Percentiles rank a stretch among this genome's conserved stretches.
These are phyloP conservation scores for Empidonax traillii DNA, from an alignment of 2,113 vertebrate genomes.

Conservation along the genomic window DNA sequence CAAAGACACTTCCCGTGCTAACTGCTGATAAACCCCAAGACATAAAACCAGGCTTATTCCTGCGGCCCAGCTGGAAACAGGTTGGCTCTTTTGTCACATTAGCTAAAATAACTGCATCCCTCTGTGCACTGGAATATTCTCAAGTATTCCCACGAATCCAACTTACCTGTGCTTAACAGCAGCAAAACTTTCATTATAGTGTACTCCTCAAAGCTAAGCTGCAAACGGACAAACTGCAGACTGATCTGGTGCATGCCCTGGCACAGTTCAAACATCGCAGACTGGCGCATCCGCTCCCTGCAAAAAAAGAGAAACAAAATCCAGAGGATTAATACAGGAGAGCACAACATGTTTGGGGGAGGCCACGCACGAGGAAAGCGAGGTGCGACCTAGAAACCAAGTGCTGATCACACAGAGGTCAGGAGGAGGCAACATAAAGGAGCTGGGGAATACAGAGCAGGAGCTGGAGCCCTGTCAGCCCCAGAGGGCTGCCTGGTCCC, in stretches of 20 bases:
- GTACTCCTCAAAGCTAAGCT: slow-evolving; percentile 96
- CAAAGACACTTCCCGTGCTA: neutral
- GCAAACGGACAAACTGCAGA: slow-evolving; percentile 95
- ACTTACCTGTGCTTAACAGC: slow-evolving; percentile 93
- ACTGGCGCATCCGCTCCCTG: slow-evolving; percentile 97
- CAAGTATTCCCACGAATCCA: neutral
- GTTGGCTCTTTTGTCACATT: neutral
- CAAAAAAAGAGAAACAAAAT: neutral
- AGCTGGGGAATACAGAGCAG: rapidly evolving
- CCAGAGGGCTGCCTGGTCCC: neutral
- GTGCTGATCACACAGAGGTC: neutral
- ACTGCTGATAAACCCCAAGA: neutral
- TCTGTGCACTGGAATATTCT: neutral
- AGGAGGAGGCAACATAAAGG: neutral
- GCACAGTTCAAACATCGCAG: slow-evolving; percentile 98
- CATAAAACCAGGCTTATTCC: neutral
- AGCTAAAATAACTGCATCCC: neutral
- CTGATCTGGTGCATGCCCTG: slow-evolving; percentile 98
- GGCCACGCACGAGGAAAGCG: rapidly evolving
- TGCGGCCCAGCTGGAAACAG: neutral
- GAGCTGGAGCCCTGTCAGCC: neutral
- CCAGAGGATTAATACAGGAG: neutral
- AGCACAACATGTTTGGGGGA: neutral
- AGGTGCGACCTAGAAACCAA: neutral
- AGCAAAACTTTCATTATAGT: slow-evolving; percentile 97